Base-by-base conservation (phyloP, 2,888 invertebrate species). In the Mythimna ferrago region DNA sequence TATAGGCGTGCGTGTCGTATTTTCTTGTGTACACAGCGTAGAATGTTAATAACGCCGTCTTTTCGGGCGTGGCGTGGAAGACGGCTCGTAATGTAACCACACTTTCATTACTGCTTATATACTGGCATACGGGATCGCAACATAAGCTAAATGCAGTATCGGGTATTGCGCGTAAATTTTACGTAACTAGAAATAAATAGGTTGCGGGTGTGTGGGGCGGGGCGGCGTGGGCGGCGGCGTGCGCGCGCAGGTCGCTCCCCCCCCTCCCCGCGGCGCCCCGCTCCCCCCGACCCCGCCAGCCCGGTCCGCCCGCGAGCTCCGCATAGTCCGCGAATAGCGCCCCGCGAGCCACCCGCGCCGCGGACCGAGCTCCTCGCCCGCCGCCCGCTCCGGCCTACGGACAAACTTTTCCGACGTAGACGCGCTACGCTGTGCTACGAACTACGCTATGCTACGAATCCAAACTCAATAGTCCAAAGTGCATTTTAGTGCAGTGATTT, bases 171-270 rank as follows among this genome's bases (percentile, higher is more conserved):
- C 95, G 96, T 96, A 96, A 96, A 96, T 96, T 96, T 96, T 96
- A 96, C 96, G 96, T 96, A 96, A 96, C 96, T 95, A 95, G 95
- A 94, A 95, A 96, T 95, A 96, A 96, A 96, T 96, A 96, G 96
- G 96, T 96, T 96, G 96, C 95, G 95, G 95, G 96, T 94, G 94
- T 93, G 94, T 93, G 94, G 95, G 95, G 95, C 94, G 94, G 96
- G 92, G 92, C 94, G 93, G 92, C 87, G 92, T 93, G 94, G 94
- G 94, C 92, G 94, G 93, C 90, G 91, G 92, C 92, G 92, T 94
- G 95, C 94, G 95, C 95, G 93, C 90, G 91, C 92, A 86, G 65
- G 56, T 81, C 72, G 83, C 78, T 86, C 87, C 83, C 88, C 80
- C 87, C 84, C 85, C 86, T 9, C 9, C 38, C 38, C 9, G 38